Conservation (phyloP, 2,113 vertebrate genomes). For the Ranitomeya variabilis region DNA sequence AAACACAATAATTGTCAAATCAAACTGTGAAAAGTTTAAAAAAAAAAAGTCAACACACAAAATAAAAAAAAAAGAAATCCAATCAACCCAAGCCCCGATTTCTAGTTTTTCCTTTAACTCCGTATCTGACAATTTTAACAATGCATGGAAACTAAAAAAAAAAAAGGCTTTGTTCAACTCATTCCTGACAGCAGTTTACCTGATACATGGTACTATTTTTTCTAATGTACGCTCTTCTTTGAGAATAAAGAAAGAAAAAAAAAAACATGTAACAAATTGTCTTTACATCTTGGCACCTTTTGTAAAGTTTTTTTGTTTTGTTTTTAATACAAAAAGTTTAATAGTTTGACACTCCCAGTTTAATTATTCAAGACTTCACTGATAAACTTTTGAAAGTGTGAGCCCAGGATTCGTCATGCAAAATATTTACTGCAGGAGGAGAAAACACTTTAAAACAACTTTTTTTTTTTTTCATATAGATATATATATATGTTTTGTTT, state of each 20-base stretch:
- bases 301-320: constrained; percentile 80
- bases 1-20: no score
- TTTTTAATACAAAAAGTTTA: constrained; percentile 88
- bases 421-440: constrained; percentile 83
- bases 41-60: neutral
- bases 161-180: constrained; percentile 67
- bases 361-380: constrained; percentile 88
- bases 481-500: constrained; percentile 35
- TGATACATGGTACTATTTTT: constrained; percentile 74
- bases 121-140: constrained; percentile 63
- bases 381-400: constrained; percentile 81
- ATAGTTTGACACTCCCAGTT: constrained; percentile 86
- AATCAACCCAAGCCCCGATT: constrained; percentile 64
- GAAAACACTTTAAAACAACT: constrained; percentile 77
- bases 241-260: constrained; percentile 59
- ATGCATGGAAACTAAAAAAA: constrained; percentile 63
- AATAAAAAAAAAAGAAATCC: neutral
- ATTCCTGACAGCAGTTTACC: constrained; percentile 75
- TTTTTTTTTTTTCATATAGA: constrained; percentile 60
- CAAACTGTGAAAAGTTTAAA: neutral
- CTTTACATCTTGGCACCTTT: constrained; percentile 95
- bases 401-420: constrained; percentile 91
- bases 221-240: constrained; percentile 76
- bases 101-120: constrained; percentile 50
- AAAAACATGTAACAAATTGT: constrained; percentile 85